Percentiles rank a stretch among this genome's conserved stretches.
Evolutionary conservation across 2,113 vertebrate species (phyloP).

Genomic region (Aegithalos caudatus): DNA sequence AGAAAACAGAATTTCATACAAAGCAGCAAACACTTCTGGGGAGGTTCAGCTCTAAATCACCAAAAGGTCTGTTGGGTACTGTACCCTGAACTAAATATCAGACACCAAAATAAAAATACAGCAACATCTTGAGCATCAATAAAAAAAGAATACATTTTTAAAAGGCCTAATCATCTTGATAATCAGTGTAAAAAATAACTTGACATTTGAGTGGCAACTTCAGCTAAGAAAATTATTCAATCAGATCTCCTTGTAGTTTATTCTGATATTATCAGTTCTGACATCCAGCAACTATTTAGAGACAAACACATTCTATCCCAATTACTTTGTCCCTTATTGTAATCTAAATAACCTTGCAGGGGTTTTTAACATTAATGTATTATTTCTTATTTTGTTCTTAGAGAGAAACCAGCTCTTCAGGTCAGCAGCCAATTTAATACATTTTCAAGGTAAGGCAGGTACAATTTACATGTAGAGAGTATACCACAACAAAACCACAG

Average conservation of each 20-base stretch:
- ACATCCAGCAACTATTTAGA: not conserved
- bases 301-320: not conserved
- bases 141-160: not conserved
- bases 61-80: not conserved
- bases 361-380: not conserved
- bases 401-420: slow-evolving; percentile 26
- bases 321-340: not conserved
- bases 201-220: not conserved
- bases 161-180: not conserved
- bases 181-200: not conserved
- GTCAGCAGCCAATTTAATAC: slow-evolving; percentile 43
- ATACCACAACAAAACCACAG: slow-evolving; percentile 68
- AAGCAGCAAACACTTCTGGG: not conserved
- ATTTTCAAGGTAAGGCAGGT: slow-evolving; percentile 58
- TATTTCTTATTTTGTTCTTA: not conserved
- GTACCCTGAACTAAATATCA: not conserved
- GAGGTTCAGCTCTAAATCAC: not conserved
- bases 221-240: slow-evolving; percentile 7
- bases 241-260: not conserved
- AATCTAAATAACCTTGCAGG: slow-evolving; percentile 15
- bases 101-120: not conserved
- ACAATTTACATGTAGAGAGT: slow-evolving; percentile 12
- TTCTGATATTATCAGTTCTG: slow-evolving; percentile 18
- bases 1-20: not conserved
- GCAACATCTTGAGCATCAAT: not conserved